Evolutionary conservation across 2,888 invertebrate species (phyloP), one percentile per base, ranked within the genome.

Genomic region (Slavum lentiscoides): DNA sequence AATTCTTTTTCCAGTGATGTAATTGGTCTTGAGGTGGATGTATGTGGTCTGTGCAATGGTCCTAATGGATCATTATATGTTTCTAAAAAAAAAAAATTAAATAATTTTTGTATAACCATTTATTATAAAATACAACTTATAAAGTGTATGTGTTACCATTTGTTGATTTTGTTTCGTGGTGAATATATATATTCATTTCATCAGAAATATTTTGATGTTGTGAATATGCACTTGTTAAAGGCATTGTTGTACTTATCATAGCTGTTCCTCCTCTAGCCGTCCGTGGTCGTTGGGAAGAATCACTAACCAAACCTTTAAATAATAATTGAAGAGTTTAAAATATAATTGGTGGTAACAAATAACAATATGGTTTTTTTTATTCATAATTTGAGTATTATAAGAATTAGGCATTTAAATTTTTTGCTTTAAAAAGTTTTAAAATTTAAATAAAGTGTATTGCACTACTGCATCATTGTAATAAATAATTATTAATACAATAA

Each of bases 1-100:
- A 92, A 92, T 85, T 92, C 92, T 74, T 91, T 91, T 83, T 90
- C 89, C 11, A 75, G 58, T 66, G 88, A 86, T 43, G 87, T 87
- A 84, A 89, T 89, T 23, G 83, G 82, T 73, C 89, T 88, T 66
- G 88, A 88, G 11, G 89, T 88, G 59, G 90, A 90, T 86, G 89
- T 87, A 15, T 89, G 90, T 83, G 89, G 87, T 49, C 88, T 87
- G 68, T 90, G 89, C 83, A 88, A 85, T 13, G 90, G 89, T 9
- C 90, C 90, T 76, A 90, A 84, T 21, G 89, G 90, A 87, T 90
- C 90, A 23, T 86, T 85, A 84, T 90, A 90, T 83, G 86, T 55
- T 55, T 77, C 77, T 77, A 70, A 49, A 61, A 43, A 61, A 17
- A 43, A 21, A 23, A 23, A 37, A 58, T 58, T 58, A 53, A 21